Evolutionary conservation across 64 coral and sea anemone species (phyloP), one percentile per base, ranked within the genome.

Genomic region (Trachythela sp.): DNA sequence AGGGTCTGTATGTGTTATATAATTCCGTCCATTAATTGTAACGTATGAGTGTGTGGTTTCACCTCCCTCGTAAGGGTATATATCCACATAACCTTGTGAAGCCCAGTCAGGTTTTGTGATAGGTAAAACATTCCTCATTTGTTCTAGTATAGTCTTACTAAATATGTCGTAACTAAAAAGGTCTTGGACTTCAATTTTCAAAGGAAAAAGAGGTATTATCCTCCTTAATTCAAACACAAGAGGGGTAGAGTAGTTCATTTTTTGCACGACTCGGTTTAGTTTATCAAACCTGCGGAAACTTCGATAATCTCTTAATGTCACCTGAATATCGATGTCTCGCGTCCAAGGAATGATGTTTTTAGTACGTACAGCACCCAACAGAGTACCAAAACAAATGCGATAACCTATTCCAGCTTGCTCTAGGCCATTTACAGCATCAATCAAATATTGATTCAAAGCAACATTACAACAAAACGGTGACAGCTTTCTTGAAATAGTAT

Each of bases 281-380:
- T 56, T n/a, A 3, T 68, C 34, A 91, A 48, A 87, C 48, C 70
- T 72, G 4, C 22, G 40, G 14, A 67, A 13, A 22, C 84, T 88
- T 71, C 2, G 35, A 71, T 87, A 86, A 32, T 75, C 18, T 33
- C 83, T 37, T 10, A 9, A 40, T 0, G 85, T 36, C 54, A 94
- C 11, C 2, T 84, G 88, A 84, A 94, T 87, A 60, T 94, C 92
- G 45, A 94, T 32, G 51, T 94, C 92, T 39, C 83, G 27, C 29
- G 92, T 94, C 92, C 92, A 94, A 22, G 92, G 92, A 33, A 94
- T 94, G 35, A 94, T 94, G 20, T 88, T 77, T 48, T 90, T 80
- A 45, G 51, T 83, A 48, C 88, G 48, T 27, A 94, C 70, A 39
- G 89, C 85, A 10, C 92, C 92, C 42, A 94, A 54, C 49, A 90